Conservation (phyloP, 1,140 invertebrate species). For the Schmidtea mediterranea region DNA sequence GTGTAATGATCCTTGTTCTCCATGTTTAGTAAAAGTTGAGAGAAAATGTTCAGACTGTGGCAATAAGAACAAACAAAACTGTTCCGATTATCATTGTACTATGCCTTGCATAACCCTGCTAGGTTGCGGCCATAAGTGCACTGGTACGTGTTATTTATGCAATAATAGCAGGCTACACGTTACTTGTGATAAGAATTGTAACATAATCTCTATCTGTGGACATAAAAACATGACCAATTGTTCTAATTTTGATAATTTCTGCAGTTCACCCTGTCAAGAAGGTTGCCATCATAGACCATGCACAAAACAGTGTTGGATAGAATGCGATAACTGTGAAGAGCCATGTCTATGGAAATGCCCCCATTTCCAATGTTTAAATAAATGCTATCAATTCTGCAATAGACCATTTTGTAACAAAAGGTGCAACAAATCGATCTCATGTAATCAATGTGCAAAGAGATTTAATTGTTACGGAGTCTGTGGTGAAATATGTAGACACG, state of each 20-base stretch:
- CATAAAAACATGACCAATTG: conserved; percentile 3
- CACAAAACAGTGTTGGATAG: conserved; percentile 31
- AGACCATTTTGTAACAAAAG: conserved; percentile 27
- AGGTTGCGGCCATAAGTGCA: conserved; percentile 11
- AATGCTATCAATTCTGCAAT: conserved; percentile 35
- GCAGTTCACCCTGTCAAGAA: conserved; percentile 35
- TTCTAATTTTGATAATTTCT: conserved; percentile 27
- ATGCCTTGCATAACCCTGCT: not conserved
- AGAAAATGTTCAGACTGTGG: not conserved
- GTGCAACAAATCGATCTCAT: conserved; percentile 11
- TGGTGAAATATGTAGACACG: conserved; percentile 28
- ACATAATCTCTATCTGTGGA: not conserved
- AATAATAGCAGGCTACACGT: conserved; percentile 8
- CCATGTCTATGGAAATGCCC: conserved; percentile 23
- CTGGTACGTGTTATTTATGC: conserved; percentile 7
- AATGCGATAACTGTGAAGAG: conserved; percentile 35
- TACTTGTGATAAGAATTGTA: conserved; percentile 7
- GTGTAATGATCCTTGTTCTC: no score
- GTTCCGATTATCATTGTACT: conserved; percentile 1
- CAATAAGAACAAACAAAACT: not conserved
- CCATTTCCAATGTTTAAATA: conserved; percentile 31
- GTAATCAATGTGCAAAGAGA: conserved; percentile 26
- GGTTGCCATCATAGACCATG: conserved; percentile 33
- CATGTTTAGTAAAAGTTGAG: no score
- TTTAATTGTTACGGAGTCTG: conserved; percentile 35